These are phyloP conservation scores for Choloepus didactylus DNA, from an alignment of 2,797 vertebrate genomes.

Conservation along the genomic window DNA sequence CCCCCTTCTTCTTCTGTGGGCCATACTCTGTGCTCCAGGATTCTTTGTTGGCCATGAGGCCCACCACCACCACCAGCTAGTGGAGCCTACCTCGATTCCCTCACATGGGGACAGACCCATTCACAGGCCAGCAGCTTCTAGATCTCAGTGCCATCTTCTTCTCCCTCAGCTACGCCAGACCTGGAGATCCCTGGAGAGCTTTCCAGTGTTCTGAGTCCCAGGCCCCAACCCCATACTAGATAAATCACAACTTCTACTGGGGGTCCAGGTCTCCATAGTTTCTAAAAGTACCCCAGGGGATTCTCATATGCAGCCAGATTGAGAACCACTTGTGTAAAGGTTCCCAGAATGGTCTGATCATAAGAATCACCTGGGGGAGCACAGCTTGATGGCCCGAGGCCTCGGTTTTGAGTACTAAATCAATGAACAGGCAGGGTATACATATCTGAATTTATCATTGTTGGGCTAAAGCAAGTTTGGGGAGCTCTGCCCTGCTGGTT, in stretches of 20 bases:
- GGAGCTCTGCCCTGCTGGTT: background rate
- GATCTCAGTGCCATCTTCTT: background rate
- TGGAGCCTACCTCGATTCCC: background rate
- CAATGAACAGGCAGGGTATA: no score
- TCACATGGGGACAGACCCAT: rapidly evolving
- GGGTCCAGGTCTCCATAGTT: background rate
- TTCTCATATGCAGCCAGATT: background rate
- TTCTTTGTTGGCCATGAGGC: rapidly evolving
- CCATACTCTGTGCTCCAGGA: background rate
- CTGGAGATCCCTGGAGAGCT: background rate
- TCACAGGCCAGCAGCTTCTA: background rate
- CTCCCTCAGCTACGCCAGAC: background rate
- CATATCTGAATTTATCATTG: background rate
- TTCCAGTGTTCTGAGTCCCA: background rate
- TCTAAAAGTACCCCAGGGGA: background rate
- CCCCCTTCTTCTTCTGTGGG: background rate
- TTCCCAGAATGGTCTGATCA: background rate
- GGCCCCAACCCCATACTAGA: background rate
- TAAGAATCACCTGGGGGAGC: background rate
- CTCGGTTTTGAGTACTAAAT: rapidly evolving
- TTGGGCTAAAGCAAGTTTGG: background rate
- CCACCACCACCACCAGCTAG: rapidly evolving
- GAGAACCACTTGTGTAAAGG: background rate
- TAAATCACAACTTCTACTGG: background rate
- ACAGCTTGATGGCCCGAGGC: background rate